A percentile compares a stretch with the other conserved stretches of the same genome.
Evolutionary conservation across 2,888 invertebrate genomes (phyloP).

Genomic region (Branchipolynoe longqiensis): DNA sequence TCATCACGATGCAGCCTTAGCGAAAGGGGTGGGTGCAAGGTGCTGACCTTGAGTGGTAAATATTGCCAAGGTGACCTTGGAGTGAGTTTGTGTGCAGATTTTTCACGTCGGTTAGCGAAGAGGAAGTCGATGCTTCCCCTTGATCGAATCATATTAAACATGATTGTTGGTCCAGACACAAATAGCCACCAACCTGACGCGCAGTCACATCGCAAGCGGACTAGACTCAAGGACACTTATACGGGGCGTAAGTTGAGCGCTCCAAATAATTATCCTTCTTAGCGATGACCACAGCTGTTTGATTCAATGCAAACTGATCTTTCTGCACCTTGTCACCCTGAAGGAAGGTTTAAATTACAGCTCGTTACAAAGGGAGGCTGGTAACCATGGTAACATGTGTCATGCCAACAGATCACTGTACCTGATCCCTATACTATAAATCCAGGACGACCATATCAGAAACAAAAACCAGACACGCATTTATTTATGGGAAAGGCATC

Average conservation of each 20-base stretch:
- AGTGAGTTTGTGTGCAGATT: too few relatives aligned
- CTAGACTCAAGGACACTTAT: too few relatives aligned
- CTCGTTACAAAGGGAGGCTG: conserved; percentile 25
- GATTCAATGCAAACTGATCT: neutral
- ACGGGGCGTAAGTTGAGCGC: too few relatives aligned
- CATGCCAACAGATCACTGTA: conserved; percentile 56
- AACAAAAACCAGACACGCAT: conserved; percentile 35
- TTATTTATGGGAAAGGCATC: neutral
- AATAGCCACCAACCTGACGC: too few relatives aligned
- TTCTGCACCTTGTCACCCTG: conserved; percentile 39
- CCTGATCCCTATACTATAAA: conserved; percentile 56
- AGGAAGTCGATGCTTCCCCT: too few relatives aligned
- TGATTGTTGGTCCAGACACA: too few relatives aligned
- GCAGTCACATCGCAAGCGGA: too few relatives aligned
- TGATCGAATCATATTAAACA: too few relatives aligned
- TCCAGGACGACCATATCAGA: conserved; percentile 55
- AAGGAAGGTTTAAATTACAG: neutral
- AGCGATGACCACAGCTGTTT: neutral
- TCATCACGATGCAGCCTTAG: conserved; percentile 22
- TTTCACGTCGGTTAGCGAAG: too few relatives aligned
- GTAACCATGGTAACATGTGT: conserved; percentile 51
- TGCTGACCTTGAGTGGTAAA: neutral
- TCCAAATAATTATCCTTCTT: too few relatives aligned
- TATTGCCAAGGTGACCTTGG: conserved; percentile 16
- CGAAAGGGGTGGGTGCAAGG: neutral